Base-by-base conservation (phyloP, 2,888 invertebrate genomes). In the Caenorhabditis sinica region DNA sequence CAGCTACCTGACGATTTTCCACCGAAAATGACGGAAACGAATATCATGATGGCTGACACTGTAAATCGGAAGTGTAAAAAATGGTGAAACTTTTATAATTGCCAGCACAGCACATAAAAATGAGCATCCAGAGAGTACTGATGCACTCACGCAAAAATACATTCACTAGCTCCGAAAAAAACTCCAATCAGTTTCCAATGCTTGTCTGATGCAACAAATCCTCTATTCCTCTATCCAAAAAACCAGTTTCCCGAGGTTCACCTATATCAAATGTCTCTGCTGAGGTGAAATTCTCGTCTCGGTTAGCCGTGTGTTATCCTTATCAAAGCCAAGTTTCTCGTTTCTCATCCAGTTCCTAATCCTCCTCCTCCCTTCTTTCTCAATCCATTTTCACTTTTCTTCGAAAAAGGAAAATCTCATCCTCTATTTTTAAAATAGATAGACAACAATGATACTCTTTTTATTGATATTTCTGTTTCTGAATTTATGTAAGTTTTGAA, bases 331-430 rank as follows among this genome's bases (percentile, higher is more conserved):
- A 13, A 40, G 17, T 53, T 65, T 68, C 68, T 36, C 15, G 66
- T 76, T 76, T 60, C 40, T 58, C 66, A 76, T 76, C 75, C 75
- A 76, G 75, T 76, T 68, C 65, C 75, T 68, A 76, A 68, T 76
- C 60, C 65, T 11, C 40, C 40, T 13, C 6, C 40, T 40, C 40
- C 40, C n/a, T 45, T 17, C 51, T 65, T 56, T 58, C 56, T 53
- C 51, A 15, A 43, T 51, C 13, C 40, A 51, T 51, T 68, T 68
- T 56, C 30, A 17, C 30, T 60, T 72, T 33, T 23, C 45, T 5
- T 51, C 51, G 51, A 13, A 23, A 40, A 6, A 60, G 60, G 33
- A 60, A 60, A 30, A 17, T 60, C 45, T 28, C n/a, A n/a, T n/a
- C n/a, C 1, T 61, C 28, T 6, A 60, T 25, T 65, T 43, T 49